Evolutionary conservation across 2,888 invertebrate genomes (phyloP).

Genomic region (Parasteatoda lunata): DNA sequence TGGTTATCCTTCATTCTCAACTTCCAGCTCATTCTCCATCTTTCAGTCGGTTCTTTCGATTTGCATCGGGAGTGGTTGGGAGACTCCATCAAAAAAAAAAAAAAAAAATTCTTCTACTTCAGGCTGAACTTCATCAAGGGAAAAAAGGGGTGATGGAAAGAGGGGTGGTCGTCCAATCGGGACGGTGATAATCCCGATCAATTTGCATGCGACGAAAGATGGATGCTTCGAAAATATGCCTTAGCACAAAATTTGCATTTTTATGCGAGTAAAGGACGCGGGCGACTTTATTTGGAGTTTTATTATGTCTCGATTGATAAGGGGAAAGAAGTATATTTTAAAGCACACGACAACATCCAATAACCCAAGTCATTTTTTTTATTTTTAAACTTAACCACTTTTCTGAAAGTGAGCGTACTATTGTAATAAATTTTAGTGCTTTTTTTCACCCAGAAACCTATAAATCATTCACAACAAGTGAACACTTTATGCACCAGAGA

Average conservation of each 20-base stretch:
- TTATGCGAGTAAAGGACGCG: conserved; percentile 43
- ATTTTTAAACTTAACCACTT: too few relatives aligned
- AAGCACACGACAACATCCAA: neutral
- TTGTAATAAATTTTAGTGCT: too few relatives aligned
- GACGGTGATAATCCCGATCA: conserved; percentile 47
- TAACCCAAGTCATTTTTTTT: too few relatives aligned
- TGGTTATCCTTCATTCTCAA: conserved; percentile 8
- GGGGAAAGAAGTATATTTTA: neutral
- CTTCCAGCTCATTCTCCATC: neutral
- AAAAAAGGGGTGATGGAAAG: neutral
- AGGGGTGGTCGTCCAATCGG: conserved; percentile 29
- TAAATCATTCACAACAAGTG: too few relatives aligned
- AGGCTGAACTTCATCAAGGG: conserved; percentile 48
- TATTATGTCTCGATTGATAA: conserved; percentile 45
- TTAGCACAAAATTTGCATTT: conserved; percentile 60
- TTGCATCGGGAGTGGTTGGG: neutral
- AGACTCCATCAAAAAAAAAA: conserved; percentile 34
- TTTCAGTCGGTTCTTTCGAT: neutral
- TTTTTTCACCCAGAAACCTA: too few relatives aligned
- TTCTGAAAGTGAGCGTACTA: too few relatives aligned
- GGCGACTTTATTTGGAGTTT: conserved; percentile 60
- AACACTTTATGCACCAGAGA: too few relatives aligned
- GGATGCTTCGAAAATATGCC: conserved; percentile 47
- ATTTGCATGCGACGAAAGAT: conserved; percentile 56
- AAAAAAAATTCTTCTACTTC: conserved; percentile 22